Percentiles rank a stretch among this genome's conserved stretches.
Evolutionary conservation across 2,888 invertebrate species (phyloP).

Genomic region (Lagria hirta): DNA sequence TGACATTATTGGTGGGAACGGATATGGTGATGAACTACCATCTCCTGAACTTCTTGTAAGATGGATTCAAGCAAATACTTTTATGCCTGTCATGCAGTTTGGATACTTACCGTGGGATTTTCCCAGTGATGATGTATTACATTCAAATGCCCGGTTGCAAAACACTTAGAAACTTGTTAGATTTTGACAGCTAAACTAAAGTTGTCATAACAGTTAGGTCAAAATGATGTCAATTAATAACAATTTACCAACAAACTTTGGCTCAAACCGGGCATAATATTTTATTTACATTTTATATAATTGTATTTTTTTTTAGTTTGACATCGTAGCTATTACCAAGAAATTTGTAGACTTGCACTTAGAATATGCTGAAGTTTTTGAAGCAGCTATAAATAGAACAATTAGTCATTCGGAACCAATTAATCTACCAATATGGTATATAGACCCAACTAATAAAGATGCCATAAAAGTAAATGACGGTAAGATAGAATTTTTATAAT

Average conservation of each 20-base stretch:
- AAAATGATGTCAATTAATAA: no score
- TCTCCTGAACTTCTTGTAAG: slow-evolving; percentile 68
- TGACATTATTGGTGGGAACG: slow-evolving; percentile 74
- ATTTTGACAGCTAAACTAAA: no score
- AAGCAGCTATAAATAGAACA: slow-evolving; percentile 62
- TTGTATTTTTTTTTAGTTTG: slow-evolving; percentile 47
- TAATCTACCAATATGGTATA: slow-evolving; percentile 85
- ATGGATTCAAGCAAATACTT: slow-evolving; percentile 77
- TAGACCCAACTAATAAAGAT: slow-evolving; percentile 68
- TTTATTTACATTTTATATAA: slow-evolving; percentile 6
- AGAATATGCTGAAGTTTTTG: slow-evolving; percentile 62
- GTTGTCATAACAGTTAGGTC: no score
- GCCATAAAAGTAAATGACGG: slow-evolving; percentile 62
- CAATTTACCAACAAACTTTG: no score
- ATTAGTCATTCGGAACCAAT: slow-evolving; percentile 67
- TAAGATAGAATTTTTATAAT: no score
- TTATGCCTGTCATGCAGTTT: slow-evolving; percentile 78
- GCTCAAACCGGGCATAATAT: neutral
- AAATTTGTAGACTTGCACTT: slow-evolving; percentile 68
- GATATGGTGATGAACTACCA: slow-evolving; percentile 50
- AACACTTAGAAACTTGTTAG: no score
- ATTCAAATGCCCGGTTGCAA: no score
- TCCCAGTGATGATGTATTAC: slow-evolving; percentile 49
- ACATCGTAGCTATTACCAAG: slow-evolving; percentile 65
- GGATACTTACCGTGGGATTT: slow-evolving; percentile 80